phyloP scores from a whole-genome alignment of 2,113 vertebrate genomes.

The Stercorarius parasiticus region DNA sequence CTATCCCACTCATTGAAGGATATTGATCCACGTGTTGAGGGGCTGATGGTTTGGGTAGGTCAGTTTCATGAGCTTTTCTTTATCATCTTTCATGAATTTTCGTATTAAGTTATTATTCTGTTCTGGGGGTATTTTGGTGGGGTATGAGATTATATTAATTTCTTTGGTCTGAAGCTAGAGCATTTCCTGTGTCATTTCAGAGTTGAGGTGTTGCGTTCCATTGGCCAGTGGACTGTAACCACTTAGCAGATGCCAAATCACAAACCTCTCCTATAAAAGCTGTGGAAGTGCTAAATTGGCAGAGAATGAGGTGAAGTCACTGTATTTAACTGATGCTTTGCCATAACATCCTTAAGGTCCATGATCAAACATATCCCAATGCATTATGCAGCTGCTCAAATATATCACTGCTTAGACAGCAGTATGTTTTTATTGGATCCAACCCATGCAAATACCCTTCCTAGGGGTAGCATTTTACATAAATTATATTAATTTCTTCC shows the following conservation, averaged over 20 bases:
- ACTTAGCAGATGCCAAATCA: not conserved
- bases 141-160: not conserved
- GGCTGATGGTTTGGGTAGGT: not conserved
- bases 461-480: constrained; percentile 1
- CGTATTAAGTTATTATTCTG: not conserved
- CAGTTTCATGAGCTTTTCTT: not conserved
- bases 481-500: constrained; percentile 39
- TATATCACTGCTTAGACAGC: not conserved
- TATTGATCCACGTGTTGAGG: not conserved
- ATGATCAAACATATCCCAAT: not conserved
- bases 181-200: not conserved
- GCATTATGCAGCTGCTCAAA: constrained; percentile 16
- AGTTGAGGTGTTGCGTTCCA: not conserved
- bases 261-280: not conserved
- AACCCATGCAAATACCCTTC: not conserved
- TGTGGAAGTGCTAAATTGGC: constrained; percentile 18
- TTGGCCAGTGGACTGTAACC: not conserved
- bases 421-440: constrained; percentile 27
- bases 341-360: not conserved
- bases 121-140: not conserved
- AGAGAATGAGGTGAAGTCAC: constrained; percentile 3
- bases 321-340: constrained; percentile 23
- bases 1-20: not conserved
- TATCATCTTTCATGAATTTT: not conserved
- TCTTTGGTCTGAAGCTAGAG: not conserved